A percentile compares a stretch with the other conserved stretches of the same genome.
These are phyloP conservation scores for Lacerta agilis DNA, from an alignment of 2,797 vertebrate species.

Conservation along the genomic window DNA sequence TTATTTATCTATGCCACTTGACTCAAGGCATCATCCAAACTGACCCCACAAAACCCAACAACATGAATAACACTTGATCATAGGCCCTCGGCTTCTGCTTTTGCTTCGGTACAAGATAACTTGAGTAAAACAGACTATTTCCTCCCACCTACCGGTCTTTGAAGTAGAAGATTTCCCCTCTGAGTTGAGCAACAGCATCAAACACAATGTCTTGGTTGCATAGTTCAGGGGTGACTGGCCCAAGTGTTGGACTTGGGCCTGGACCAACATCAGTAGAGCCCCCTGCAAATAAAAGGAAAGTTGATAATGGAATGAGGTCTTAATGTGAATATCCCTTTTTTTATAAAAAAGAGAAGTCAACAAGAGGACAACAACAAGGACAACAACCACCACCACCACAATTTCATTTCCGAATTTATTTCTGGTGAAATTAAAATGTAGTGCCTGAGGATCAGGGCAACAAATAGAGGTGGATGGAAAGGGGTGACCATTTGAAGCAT, in stretches of 20 bases:
- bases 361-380: background rate
- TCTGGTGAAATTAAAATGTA: background rate
- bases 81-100: background rate
- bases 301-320: background rate
- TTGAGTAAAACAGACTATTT: background rate
- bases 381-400: no score
- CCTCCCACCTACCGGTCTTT: slow-evolving; percentile 91
- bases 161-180: slow-evolving; percentile 98
- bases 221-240: slow-evolving; percentile 92
- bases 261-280: slow-evolving; percentile 76
- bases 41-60: no score
- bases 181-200: slow-evolving; percentile 92
- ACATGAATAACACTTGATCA: background rate
- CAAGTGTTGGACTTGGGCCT: slow-evolving; percentile 87
- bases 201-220: slow-evolving; percentile 91
- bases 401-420: background rate
- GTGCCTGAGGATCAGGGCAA: background rate
- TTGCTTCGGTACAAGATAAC: background rate
- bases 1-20: no score
- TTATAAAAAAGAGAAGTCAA: background rate
- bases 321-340: background rate
- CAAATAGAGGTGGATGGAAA: no score
- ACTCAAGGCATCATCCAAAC: no score
- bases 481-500: no score
- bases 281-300: slow-evolving; percentile 76